These are phyloP conservation scores for Netelia virgata DNA, from an alignment of 2,888 invertebrate species.

Conservation along the genomic window DNA sequence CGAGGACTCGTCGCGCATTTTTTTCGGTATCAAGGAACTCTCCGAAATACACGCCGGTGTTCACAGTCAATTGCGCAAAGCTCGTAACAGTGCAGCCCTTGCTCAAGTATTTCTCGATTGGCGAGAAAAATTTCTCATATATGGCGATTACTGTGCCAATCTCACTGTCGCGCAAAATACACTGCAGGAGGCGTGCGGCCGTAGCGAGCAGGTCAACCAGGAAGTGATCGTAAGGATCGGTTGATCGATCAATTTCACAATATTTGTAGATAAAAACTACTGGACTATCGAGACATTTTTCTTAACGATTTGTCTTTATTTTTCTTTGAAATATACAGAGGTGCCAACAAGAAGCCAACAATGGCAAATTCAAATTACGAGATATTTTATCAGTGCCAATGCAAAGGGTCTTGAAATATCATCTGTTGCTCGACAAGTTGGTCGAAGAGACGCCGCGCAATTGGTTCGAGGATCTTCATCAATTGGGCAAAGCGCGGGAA, in stretches of 20 bases:
- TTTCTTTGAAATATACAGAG: constrained; percentile 87
- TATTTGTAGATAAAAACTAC: not conserved
- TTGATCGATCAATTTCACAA: not conserved
- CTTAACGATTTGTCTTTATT: not conserved
- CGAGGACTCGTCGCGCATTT: constrained; percentile 92
- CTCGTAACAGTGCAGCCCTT: constrained; percentile 87
- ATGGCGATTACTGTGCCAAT: constrained; percentile 98
- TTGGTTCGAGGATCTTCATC: constrained; percentile 93
- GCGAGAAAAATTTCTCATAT: constrained; percentile 95
- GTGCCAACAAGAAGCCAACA: constrained; percentile 97
- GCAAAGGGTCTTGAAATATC: constrained; percentile 99
- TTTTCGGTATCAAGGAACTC: constrained; percentile 95
- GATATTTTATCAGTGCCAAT: constrained; percentile 99
- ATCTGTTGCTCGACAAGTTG: constrained; percentile 95
- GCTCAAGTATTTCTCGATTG: constrained; percentile 94
- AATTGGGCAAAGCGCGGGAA: constrained; percentile 94
- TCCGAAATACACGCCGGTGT: constrained; percentile 95
- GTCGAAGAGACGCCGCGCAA: constrained; percentile 94
- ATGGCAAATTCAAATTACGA: constrained; percentile 96
- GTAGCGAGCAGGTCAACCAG: constrained; percentile 88
- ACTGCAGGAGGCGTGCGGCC: constrained; percentile 91
- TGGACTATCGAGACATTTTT: no score
- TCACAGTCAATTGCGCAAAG: constrained; percentile 92
- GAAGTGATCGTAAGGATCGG: constrained; percentile 88
- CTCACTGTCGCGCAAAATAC: constrained; percentile 95